phyloP scores from a whole-genome alignment of 2,113 vertebrate species.

The Cyanoderma ruficeps region DNA sequence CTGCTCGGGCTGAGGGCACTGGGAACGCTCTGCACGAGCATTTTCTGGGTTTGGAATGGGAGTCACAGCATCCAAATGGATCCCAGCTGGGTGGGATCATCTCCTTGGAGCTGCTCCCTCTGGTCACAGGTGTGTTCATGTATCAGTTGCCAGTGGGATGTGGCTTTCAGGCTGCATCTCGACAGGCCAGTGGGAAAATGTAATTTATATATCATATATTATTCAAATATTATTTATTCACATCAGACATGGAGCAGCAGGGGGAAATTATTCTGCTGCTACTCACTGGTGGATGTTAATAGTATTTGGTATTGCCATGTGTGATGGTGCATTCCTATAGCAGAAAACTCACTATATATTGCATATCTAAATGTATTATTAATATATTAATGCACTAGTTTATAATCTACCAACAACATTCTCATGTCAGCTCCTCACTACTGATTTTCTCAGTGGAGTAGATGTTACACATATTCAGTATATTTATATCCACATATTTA shows the following conservation, averaged over 20 bases:
- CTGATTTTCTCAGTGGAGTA: neutral
- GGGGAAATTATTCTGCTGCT: neutral
- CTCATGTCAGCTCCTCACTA: neutral
- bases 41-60: neutral
- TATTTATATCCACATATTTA: neutral
- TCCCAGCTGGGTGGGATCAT: neutral
- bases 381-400: neutral
- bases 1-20: neutral
- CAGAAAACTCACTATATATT: neutral
- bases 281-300: neutral
- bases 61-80: neutral
- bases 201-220: fast-evolving
- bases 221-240: neutral
- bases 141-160: fast-evolving
- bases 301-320: neutral
- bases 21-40: neutral
- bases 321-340: neutral
- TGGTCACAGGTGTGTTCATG: neutral
- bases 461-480: fast-evolving
- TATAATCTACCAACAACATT: neutral
- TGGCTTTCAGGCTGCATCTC: neutral
- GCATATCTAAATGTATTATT: neutral
- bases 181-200: neutral
- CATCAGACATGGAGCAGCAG: neutral
- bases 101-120: neutral